phyloP scores from a whole-genome alignment of 2,888 invertebrate genomes.

The Oscheius onirici region DNA sequence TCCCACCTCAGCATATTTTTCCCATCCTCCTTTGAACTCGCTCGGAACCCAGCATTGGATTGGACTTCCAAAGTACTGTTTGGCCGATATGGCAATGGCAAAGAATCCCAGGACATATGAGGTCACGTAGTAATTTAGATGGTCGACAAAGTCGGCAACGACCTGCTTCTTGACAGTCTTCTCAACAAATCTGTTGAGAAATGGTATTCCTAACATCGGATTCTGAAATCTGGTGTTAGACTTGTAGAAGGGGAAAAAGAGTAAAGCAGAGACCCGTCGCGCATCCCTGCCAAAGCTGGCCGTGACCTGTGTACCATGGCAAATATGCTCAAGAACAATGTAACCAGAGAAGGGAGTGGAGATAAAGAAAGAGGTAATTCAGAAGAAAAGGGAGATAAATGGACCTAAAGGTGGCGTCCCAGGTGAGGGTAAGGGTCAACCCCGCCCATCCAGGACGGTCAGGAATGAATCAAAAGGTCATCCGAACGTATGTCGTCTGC shows the following conservation, averaged over 20 bases:
- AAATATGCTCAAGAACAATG: constrained; percentile 27
- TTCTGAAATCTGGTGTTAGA: background rate
- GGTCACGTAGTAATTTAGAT: constrained; percentile 74
- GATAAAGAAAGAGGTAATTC: background rate
- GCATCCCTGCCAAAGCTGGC: constrained; percentile 23
- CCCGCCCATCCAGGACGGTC: constrained; percentile 15
- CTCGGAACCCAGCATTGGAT: constrained; percentile 73
- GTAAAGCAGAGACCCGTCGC: background rate
- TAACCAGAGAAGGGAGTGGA: background rate
- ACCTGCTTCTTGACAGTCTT: constrained; percentile 54
- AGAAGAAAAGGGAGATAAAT: background rate
- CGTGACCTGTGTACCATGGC: constrained; percentile 21
- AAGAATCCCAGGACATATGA: constrained; percentile 73
- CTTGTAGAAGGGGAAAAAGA: background rate
- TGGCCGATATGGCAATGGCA: constrained; percentile 73
- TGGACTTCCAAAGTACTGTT: constrained; percentile 74
- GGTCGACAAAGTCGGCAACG: constrained; percentile 73
- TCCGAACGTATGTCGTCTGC: background rate
- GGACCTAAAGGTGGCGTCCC: background rate
- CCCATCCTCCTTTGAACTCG: constrained; percentile 50
- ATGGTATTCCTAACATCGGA: constrained; percentile 55
- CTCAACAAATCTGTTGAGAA: constrained; percentile 57
- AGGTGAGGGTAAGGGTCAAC: background rate
- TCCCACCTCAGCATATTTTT: constrained; percentile 46
- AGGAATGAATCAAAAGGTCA: constrained; percentile 6